phyloP scores from a whole-genome alignment of 2,888 invertebrate species.

The Pseudococcus viburni region DNA sequence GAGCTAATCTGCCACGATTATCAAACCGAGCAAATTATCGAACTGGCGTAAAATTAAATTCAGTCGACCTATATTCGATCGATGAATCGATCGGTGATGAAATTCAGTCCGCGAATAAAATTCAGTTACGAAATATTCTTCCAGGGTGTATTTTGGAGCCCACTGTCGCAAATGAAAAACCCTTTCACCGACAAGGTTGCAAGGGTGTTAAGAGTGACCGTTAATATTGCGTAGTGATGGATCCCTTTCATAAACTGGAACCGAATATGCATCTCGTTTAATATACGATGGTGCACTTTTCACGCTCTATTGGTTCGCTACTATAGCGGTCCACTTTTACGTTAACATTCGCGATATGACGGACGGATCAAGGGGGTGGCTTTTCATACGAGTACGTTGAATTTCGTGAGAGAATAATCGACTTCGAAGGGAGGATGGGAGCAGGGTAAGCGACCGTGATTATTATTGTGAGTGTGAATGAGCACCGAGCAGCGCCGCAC shows the following conservation, averaged over 20 bases:
- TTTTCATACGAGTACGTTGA: not conserved
- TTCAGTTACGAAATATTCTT: no score
- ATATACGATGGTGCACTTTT: conserved; percentile 57
- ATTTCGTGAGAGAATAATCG: conserved; percentile 39
- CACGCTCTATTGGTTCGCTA: conserved; percentile 61
- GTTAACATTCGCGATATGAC: conserved; percentile 45
- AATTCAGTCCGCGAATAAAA: no score
- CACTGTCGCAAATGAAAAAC: conserved; percentile 47
- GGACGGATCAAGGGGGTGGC: conserved; percentile 23
- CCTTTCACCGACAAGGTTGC: conserved; percentile 41
- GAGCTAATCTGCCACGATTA: not conserved
- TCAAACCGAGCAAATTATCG: not conserved
- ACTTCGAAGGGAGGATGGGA: not conserved
- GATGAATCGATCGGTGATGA: not conserved
- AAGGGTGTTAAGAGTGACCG: conserved; percentile 59
- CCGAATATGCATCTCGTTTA: conserved; percentile 51
- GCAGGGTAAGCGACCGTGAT: not conserved
- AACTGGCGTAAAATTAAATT: not conserved
- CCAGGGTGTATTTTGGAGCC: not conserved
- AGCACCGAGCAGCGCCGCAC: not conserved
- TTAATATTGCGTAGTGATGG: conserved; percentile 60
- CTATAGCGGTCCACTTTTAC: conserved; percentile 36
- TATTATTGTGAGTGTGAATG: not conserved
- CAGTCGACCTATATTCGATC: not conserved
- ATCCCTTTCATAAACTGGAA: conserved; percentile 56